Conservation (phyloP, 2,888 invertebrate species). For the Meandrusa payeni region DNA sequence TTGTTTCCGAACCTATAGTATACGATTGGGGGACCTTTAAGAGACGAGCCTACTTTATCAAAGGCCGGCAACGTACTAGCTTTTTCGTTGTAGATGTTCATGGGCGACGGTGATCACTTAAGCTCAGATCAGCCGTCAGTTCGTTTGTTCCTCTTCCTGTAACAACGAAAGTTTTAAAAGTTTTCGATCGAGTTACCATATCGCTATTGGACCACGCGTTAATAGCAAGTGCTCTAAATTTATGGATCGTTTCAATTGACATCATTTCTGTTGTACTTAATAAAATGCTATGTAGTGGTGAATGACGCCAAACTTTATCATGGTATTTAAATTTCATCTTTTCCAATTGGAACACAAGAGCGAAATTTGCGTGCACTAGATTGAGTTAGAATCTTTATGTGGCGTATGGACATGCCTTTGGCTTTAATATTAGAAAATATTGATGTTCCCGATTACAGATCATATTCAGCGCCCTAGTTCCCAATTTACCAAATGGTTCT, state of each 20-base stretch:
- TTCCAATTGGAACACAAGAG: background rate
- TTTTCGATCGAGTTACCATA: too few relatives aligned
- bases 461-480: background rate
- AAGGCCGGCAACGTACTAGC: too few relatives aligned
- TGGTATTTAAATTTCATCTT: background rate
- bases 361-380: background rate
- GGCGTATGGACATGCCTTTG: background rate
- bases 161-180: background rate
- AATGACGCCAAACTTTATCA: background rate
- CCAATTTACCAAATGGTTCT: background rate
- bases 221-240: constrained; percentile 14
- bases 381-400: background rate
- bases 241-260: constrained; percentile 19
- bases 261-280: constrained; percentile 17
- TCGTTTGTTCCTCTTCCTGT: too few relatives aligned
- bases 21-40: too few relatives aligned
- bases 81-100: too few relatives aligned
- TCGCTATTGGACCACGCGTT: too few relatives aligned
- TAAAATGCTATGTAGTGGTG: constrained; percentile 6
- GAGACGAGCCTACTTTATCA: too few relatives aligned
- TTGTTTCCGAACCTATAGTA: too few relatives aligned
- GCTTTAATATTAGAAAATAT: constrained; percentile 9
- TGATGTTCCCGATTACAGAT: background rate
- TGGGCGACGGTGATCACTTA: too few relatives aligned
- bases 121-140: too few relatives aligned